phyloP scores from a whole-genome alignment of 2,888 invertebrate species.

The Ctenicera cuprea region DNA sequence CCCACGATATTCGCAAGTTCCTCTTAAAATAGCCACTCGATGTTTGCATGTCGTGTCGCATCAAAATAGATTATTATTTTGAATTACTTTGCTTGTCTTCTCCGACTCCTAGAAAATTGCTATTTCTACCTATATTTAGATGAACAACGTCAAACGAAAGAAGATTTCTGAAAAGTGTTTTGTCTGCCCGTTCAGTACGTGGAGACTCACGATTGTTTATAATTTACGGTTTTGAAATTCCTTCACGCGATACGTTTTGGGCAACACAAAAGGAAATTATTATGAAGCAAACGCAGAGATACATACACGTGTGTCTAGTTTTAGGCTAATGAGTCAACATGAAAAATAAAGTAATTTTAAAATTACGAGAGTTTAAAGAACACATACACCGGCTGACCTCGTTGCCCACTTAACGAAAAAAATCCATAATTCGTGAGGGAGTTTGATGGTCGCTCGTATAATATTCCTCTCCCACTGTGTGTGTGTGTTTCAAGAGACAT shows the following conservation, averaged over 20 bases:
- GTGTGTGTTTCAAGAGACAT: neutral
- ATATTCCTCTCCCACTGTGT: slow-evolving; percentile 1
- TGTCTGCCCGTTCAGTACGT: neutral
- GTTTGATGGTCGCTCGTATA: slow-evolving; percentile 20
- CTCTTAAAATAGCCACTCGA: slow-evolving; percentile 16
- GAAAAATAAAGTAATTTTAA: slow-evolving; percentile 28
- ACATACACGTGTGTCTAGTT: slow-evolving; percentile 10
- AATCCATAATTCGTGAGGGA: slow-evolving; percentile 35
- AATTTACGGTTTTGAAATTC: neutral
- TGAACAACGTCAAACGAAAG: slow-evolving; percentile 4
- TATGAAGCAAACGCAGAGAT: neutral
- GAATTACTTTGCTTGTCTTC: slow-evolving; percentile 24
- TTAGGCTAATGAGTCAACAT: neutral
- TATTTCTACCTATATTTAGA: slow-evolving; percentile 15
- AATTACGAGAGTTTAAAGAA: neutral
- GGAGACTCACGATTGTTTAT: too few relatives aligned
- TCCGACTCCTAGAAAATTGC: slow-evolving; percentile 14
- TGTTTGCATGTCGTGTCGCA: slow-evolving; percentile 21
- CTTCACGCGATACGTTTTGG: too few relatives aligned
- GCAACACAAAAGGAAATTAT: slow-evolving; percentile 8
- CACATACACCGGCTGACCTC: slow-evolving; percentile 22
- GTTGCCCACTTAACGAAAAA: slow-evolving; percentile 34
- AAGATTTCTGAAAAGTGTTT: slow-evolving; percentile 3
- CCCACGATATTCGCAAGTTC: slow-evolving; percentile 23
- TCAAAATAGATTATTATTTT: slow-evolving; percentile 34